phyloP scores from a whole-genome alignment of 2,113 vertebrate genomes.

The Echinops telfairi region DNA sequence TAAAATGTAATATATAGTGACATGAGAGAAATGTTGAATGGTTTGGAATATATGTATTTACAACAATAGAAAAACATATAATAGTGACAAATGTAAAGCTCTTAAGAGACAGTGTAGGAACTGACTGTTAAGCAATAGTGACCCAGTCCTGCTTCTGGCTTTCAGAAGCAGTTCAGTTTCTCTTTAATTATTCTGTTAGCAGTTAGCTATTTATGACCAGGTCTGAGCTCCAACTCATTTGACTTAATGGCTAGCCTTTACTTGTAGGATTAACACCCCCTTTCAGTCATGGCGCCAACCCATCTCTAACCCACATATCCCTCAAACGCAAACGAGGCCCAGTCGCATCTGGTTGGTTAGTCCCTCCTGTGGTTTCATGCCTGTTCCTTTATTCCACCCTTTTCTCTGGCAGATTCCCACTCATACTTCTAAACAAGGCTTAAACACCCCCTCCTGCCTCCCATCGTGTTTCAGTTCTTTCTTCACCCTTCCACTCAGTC shows the following conservation, averaged over 20 bases:
- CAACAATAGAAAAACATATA: neutral
- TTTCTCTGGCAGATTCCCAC: neutral
- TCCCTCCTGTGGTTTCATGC: neutral
- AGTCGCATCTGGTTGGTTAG: accelerated
- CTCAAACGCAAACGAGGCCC: neutral
- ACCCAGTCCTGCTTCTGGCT: neutral
- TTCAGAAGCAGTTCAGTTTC: neutral
- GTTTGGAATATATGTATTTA: neutral
- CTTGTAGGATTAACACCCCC: neutral
- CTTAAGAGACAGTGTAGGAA: neutral
- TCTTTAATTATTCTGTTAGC: neutral
- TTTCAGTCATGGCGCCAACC: neutral
- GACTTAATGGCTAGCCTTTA: constrained; percentile 5
- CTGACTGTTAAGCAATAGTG: neutral
- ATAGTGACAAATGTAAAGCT: neutral
- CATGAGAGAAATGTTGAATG: neutral
- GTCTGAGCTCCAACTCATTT: neutral
- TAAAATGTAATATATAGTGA: neutral
- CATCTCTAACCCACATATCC: neutral
- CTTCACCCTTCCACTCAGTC: neutral
- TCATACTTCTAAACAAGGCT: constrained; percentile 10
- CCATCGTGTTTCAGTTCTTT: neutral
- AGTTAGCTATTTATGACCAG: neutral
- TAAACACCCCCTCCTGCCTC: neutral
- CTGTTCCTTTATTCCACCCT: neutral